Evolutionary conservation across 2,797 vertebrate species (phyloP).

Genomic region (Malacoraja senta): DNA sequence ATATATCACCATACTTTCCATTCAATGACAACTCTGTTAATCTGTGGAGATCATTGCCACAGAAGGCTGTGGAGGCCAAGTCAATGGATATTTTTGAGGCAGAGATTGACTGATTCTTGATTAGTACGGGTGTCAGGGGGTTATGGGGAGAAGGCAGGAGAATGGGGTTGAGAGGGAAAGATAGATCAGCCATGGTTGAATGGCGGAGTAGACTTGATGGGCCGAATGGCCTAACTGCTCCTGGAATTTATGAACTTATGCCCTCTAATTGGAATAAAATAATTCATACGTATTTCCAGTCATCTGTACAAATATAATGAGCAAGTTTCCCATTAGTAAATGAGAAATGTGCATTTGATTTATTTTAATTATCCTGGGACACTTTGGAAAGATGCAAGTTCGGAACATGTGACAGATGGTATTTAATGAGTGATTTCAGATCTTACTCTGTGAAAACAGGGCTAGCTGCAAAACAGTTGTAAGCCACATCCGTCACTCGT

Average conservation of each 20-base stretch:
- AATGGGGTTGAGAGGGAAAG: too few species aligned
- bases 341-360: neutral
- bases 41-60: too few species aligned
- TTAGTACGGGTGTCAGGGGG: too few species aligned
- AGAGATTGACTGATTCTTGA: too few species aligned
- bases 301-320: neutral
- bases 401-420: neutral
- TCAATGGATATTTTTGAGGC: too few species aligned
- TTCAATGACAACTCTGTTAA: too few species aligned
- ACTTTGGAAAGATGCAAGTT: neutral
- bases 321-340: neutral
- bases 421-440: neutral
- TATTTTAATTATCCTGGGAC: neutral
- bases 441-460: neutral
- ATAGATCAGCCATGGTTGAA: too few species aligned
- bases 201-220: too few species aligned
- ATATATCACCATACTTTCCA: neutral
- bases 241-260: too few species aligned
- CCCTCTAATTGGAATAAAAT: neutral
- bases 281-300: neutral
- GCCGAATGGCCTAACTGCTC: too few species aligned
- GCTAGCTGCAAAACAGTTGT: neutral
- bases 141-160: too few species aligned
- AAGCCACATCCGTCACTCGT: neutral
- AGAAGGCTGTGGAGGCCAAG: too few species aligned